Percentiles rank a stretch among this genome's conserved stretches.
Evolutionary conservation across 2,797 vertebrate genomes (phyloP).

Genomic region (Heterohyrax brucei): DNA sequence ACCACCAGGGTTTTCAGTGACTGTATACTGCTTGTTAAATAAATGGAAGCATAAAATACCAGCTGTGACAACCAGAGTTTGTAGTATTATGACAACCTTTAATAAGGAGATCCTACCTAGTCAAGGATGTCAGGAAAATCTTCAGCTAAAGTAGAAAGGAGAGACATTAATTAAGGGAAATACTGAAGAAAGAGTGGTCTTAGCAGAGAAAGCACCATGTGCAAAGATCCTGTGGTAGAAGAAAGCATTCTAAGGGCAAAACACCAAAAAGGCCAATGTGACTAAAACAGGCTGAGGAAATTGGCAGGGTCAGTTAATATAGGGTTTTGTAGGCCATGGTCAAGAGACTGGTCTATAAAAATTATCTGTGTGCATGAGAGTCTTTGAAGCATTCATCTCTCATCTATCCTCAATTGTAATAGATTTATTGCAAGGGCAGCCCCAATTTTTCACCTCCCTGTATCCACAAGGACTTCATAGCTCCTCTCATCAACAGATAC

Average conservation of each 20-base stretch:
- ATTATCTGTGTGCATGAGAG: background rate
- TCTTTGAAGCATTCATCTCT: constrained; percentile 5
- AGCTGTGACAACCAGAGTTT: background rate
- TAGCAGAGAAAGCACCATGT: background rate
- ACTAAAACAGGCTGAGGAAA: background rate
- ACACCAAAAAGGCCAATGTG: background rate
- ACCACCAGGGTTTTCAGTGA: too few species aligned
- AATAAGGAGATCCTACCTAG: background rate
- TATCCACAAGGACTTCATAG: background rate
- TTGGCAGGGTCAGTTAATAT: background rate
- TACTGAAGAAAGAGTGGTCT: background rate
- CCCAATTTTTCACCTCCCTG: background rate
- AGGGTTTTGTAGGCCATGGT: background rate
- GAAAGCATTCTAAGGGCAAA: background rate
- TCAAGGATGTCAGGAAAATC: background rate
- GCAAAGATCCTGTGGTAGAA: constrained; percentile 14
- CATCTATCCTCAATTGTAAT: background rate
- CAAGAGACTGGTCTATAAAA: constrained; percentile 8
- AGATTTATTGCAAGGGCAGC: background rate
- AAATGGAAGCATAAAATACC: constrained; percentile 37
- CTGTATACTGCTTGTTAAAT: background rate
- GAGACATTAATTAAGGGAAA: background rate
- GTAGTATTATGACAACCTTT: background rate
- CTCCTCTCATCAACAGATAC: background rate
- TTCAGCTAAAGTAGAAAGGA: background rate